These are phyloP conservation scores for Metallyticus violacea DNA, from an alignment of 2,888 invertebrate genomes.

Conservation along the genomic window DNA sequence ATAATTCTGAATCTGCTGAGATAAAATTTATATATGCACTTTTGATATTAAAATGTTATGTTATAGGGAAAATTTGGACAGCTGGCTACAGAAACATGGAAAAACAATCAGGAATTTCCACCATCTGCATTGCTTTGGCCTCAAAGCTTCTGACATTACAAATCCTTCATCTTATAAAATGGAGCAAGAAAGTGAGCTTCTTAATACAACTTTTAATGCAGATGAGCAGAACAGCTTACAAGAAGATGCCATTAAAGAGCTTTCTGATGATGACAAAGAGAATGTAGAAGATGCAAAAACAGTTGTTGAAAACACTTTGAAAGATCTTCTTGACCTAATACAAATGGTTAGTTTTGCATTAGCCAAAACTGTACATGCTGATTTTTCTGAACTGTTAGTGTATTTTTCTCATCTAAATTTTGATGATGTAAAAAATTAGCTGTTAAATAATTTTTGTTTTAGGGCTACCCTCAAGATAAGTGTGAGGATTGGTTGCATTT, in stretches of 20 bases:
- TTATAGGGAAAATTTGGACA: slow-evolving; percentile 43
- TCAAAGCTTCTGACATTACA: background rate
- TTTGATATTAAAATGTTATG: background rate
- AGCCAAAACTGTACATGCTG: no score
- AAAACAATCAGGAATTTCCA: slow-evolving; percentile 52
- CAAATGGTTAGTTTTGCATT: background rate
- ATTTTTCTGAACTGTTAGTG: background rate
- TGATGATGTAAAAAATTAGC: background rate
- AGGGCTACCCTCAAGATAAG: slow-evolving; percentile 52
- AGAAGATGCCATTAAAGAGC: background rate
- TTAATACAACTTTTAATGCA: background rate
- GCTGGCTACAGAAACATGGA: slow-evolving; percentile 54
- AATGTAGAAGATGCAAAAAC: background rate
- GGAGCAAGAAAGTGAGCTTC: background rate
- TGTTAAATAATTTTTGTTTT: background rate
- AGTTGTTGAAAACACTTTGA: background rate
- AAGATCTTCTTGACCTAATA: background rate
- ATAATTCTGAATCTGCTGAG: background rate
- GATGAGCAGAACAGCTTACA: background rate
- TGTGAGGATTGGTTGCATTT: slow-evolving; percentile 56
- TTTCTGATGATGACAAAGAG: background rate
- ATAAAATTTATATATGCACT: no score
- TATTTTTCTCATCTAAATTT: background rate
- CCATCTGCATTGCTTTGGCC: slow-evolving; percentile 55
- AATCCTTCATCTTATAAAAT: background rate